Evolutionary conservation across 2,113 vertebrate genomes (phyloP), one percentile per base, ranked within the genome.

Genomic region (Vimba vimba): DNA sequence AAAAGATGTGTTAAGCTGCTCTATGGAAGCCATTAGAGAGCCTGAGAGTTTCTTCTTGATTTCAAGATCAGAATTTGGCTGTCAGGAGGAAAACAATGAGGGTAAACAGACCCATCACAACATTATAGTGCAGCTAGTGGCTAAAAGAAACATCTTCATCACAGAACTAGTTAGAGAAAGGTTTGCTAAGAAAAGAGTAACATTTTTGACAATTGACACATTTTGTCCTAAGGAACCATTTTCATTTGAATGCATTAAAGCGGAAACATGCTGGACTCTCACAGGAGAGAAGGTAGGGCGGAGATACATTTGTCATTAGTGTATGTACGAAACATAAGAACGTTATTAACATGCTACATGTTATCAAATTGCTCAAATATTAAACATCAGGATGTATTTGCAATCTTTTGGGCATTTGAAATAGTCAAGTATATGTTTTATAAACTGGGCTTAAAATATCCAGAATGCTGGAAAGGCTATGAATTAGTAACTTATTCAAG

Each of bases 1-100:
- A 0, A 97, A 97, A 82, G 98, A 99, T 0, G 96, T 96, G 52
- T 97, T 97, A 88, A 99, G 94, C 85, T 99, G 97, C 84, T 99
- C 98, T 96, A 99, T 97, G 0, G 98, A 99, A 76, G 98, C 97
- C 95, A 99, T 91, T 23, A 99, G 97, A 8, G 98, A 99, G 69
- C 96, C 98, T 0, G 97, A 97, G 75, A 97, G 96, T 90, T 98
- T 99, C 96, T 98, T 99, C 93, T 97, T 96, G 2, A 97, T 95
- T 86, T 98, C 98, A 21, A 97, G 93, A 27, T 99, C 98, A 3
- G 97, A 98, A 6, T 97, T 97, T 66, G 95, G 96, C 96, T 94
- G 93, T 91, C 91, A 88, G 83, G 91, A 83, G 88, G 81, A 93
- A 94, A 91, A 88, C 89, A 84, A 87, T 30, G 74, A 86, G 74